Percentiles rank a stretch among this genome's conserved stretches.
phyloP scores from a whole-genome alignment of 2,888 invertebrate genomes.

The Lasioglossum villosulum region DNA sequence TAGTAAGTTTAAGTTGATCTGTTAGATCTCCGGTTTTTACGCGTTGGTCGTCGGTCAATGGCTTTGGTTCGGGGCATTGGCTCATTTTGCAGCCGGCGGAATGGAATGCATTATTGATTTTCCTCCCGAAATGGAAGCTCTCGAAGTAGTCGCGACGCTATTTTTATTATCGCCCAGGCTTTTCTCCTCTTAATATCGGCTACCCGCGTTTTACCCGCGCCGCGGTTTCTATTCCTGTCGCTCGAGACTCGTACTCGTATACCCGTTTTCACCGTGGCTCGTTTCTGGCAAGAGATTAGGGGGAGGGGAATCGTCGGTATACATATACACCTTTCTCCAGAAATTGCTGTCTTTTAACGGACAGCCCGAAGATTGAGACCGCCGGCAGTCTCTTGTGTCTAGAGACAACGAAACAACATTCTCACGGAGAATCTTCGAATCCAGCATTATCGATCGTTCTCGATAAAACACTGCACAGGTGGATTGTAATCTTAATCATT shows the following conservation, averaged over 20 bases:
- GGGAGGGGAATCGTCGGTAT: not conserved
- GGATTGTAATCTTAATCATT: not conserved
- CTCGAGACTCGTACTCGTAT: not conserved
- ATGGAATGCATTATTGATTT: conserved; percentile 35
- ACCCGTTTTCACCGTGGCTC: not conserved
- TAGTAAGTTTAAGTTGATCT: not conserved
- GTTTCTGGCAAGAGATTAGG: conserved; percentile 13
- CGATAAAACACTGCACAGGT: not conserved
- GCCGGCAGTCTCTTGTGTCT: not conserved
- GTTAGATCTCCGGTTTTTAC: not conserved
- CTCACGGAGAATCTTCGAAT: not conserved
- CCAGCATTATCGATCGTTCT: not conserved
- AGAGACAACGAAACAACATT: not conserved
- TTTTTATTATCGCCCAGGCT: conserved; percentile 33
- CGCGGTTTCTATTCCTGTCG: conserved; percentile 1
- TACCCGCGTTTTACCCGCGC: conserved; percentile 4
- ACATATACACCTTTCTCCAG: not conserved
- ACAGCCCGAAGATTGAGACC: not conserved
- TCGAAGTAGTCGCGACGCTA: conserved; percentile 27
- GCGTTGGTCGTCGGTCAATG: conserved; percentile 5
- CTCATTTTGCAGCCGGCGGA: conserved; percentile 15
- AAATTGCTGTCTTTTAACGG: conserved; percentile 6
- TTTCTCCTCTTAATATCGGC: conserved; percentile 24
- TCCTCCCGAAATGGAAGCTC: conserved; percentile 31
- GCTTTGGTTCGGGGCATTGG: conserved; percentile 14